phyloP scores from a whole-genome alignment of 2,888 invertebrate genomes.

The Nemurella pictetii region DNA sequence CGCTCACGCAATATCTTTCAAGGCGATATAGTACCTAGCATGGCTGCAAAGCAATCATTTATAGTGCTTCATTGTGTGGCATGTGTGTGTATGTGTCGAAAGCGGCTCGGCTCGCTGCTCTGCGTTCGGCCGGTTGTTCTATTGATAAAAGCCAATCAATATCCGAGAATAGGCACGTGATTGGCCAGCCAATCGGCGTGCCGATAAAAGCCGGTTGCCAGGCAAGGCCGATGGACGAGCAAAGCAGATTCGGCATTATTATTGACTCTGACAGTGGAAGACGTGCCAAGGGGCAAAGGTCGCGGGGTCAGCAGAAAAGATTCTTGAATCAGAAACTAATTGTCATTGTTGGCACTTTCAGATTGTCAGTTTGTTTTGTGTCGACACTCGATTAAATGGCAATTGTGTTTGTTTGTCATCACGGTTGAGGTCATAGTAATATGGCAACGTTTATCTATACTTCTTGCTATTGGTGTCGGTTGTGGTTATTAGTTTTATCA shows the following conservation, averaged over 20 bases:
- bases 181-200: background rate
- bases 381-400: too few relatives aligned
- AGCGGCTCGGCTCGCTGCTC: background rate
- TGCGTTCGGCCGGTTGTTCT: background rate
- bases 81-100: background rate
- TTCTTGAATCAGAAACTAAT: too few relatives aligned
- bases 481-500: background rate
- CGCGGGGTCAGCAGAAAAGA: too few relatives aligned
- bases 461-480: background rate
- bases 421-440: background rate
- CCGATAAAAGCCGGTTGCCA: too few relatives aligned
- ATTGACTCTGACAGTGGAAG: background rate
- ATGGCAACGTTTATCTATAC: background rate
- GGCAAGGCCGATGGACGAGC: background rate
- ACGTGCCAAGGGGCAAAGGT: background rate
- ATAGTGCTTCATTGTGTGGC: background rate
- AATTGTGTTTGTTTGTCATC: too few relatives aligned
- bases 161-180: background rate
- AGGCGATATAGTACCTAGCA: background rate
- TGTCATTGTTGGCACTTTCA: too few relatives aligned
- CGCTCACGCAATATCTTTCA: background rate
- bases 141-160: background rate
- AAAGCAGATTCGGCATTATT: background rate
- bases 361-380: too few relatives aligned
- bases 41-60: background rate